Percentiles rank a stretch among this genome's conserved stretches.
phyloP scores from a whole-genome alignment of 37 sponge, comb jelly and placozoan species.

The Chondrilla cf. caribensis region DNA sequence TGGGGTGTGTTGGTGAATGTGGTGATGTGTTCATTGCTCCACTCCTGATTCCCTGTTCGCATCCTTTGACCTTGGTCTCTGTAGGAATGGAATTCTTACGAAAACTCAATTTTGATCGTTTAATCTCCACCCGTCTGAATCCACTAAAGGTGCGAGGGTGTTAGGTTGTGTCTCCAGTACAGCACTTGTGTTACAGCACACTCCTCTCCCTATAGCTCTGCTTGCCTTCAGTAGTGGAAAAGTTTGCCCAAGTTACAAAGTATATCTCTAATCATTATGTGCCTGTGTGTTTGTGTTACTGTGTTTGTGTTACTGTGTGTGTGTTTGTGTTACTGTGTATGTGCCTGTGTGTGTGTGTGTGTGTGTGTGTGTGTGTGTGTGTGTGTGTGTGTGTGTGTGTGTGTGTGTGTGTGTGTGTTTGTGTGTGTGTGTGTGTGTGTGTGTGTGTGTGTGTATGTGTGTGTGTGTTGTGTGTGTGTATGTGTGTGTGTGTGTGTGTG shows the following conservation, averaged over 20 bases:
- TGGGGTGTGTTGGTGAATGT: slow-evolving; percentile 33
- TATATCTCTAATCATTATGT: background rate
- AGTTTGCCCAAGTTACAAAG: slow-evolving; percentile 73
- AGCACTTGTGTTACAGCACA: background rate
- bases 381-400: no score
- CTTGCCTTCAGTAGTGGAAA: slow-evolving; percentile 58
- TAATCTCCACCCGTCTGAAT: slow-evolving; percentile 68
- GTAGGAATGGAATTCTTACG: slow-evolving; percentile 56
- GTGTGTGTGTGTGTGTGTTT: no score
- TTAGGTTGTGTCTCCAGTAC: background rate
- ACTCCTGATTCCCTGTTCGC: background rate
- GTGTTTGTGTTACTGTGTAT: no score
- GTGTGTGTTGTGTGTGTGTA: no score
- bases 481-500: background rate
- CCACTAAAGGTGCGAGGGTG: slow-evolving; percentile 68
- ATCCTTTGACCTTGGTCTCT: background rate
- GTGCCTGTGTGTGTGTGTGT: no score
- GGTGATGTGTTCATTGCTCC: background rate
- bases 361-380: background rate
- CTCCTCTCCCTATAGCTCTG: slow-evolving; percentile 53
- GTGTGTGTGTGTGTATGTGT: no score
- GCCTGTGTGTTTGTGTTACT: background rate
- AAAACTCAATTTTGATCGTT: slow-evolving; percentile 61
- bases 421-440: background rate
- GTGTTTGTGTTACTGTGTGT: background rate